phyloP scores from a whole-genome alignment of 1,140 invertebrate species.

The Neodiprion pinetum region DNA sequence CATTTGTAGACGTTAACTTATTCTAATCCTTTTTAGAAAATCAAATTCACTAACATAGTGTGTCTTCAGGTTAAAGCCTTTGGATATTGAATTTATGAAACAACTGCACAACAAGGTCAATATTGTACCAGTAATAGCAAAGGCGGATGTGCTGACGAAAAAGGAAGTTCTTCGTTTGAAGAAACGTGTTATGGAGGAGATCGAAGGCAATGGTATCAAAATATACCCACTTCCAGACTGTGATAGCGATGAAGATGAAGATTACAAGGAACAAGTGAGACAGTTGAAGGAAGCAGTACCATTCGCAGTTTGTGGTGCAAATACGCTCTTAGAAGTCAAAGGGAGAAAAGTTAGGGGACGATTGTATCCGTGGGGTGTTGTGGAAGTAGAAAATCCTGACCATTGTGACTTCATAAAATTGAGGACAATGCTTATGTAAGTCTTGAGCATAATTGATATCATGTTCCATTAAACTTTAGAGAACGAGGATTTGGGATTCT shows the following conservation, averaged over 20 bases:
- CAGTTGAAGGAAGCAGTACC: constrained; percentile 93
- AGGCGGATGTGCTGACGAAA: constrained; percentile 96
- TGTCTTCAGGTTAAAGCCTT: constrained; percentile 71
- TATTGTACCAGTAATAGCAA: constrained; percentile 98
- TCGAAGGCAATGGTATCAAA: constrained; percentile 82
- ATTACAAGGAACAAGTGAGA: constrained; percentile 93
- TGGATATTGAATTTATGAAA: constrained; percentile 99
- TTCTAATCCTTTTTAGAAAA: constrained; percentile 18
- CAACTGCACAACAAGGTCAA: constrained; percentile 98
- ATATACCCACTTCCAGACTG: constrained; percentile 97
- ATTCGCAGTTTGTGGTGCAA: constrained; percentile 99
- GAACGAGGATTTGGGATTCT: too few relatives aligned
- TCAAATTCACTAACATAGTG: constrained; percentile 15
- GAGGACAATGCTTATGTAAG: constrained; percentile 94
- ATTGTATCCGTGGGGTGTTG: constrained; percentile 97
- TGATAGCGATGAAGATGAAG: constrained; percentile 94
- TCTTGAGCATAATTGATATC: constrained; percentile 16
- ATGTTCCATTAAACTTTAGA: too few relatives aligned
- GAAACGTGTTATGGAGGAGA: constrained; percentile 85
- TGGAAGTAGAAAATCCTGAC: constrained; percentile 99
- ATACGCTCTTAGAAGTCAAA: constrained; percentile 88
- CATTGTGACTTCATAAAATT: constrained; percentile 99
- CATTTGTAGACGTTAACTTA: neutral
- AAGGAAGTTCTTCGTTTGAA: constrained; percentile 92
- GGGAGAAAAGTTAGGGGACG: constrained; percentile 90